phyloP scores from a whole-genome alignment of 2,888 invertebrate genomes.

The Nemoura dubitans region DNA sequence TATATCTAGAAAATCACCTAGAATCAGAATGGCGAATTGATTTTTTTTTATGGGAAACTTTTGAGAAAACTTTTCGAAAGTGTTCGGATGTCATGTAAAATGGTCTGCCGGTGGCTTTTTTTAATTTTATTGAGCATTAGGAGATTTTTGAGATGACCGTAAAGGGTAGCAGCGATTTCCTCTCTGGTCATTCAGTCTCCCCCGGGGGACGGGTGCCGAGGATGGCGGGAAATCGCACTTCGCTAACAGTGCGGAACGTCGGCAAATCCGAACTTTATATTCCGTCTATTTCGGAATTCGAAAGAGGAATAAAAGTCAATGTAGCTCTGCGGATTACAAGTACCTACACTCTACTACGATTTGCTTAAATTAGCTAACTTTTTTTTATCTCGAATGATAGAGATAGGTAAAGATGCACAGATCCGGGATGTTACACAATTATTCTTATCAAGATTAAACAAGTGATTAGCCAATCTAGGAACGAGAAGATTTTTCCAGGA shows the following conservation, averaged over 20 bases:
- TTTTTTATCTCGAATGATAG: not conserved
- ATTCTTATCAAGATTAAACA: not conserved
- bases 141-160: not conserved
- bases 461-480: not conserved
- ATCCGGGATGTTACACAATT: not conserved
- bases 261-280: not conserved
- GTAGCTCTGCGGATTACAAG: not conserved
- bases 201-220: not conserved
- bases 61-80: not conserved
- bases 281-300: not conserved
- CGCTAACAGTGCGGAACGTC: not conserved
- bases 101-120: not conserved
- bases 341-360: not conserved
- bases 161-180: slow-evolving; percentile 7
- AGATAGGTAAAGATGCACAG: not conserved
- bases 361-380: not conserved
- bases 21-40: not conserved
- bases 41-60: not conserved
- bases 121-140: not conserved
- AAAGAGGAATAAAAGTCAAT: not conserved
- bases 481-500: not conserved
- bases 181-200: not conserved
- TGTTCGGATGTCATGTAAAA: not conserved
- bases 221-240: not conserved
- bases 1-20: not conserved